A percentile compares a stretch with the other conserved stretches of the same genome.
phyloP scores from a whole-genome alignment of 1,140 invertebrate genomes.

The Leucophenga varia region DNA sequence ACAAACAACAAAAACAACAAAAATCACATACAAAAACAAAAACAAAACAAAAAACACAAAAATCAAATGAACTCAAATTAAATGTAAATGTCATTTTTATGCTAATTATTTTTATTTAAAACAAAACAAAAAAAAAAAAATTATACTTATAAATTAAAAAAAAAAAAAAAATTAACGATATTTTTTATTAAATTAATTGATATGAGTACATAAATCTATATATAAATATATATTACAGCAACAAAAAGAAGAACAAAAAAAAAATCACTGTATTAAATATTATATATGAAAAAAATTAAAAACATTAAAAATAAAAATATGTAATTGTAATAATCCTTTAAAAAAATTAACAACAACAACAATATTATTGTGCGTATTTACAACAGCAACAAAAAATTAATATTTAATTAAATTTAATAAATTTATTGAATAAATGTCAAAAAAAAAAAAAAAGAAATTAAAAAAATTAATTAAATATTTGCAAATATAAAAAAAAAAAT shows the following conservation, averaged over 20 bases:
- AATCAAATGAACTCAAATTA: conserved; percentile 57
- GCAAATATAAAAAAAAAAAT: no score
- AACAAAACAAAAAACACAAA: conserved; percentile 22
- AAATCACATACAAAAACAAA: conserved; percentile 26
- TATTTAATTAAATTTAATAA: conserved; percentile 26
- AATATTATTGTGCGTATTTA: conserved; percentile 5
- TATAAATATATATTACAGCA: conserved; percentile 26
- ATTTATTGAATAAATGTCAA: no score
- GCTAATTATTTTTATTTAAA: conserved; percentile 56
- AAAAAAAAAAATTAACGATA: conserved; percentile 20
- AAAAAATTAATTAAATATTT: no score
- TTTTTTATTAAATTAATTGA: conserved; percentile 46
- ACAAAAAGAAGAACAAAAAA: conserved; percentile 22
- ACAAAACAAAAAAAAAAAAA: conserved; percentile 19
- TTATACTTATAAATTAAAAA: conserved; percentile 4
- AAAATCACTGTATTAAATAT: conserved; percentile 15
- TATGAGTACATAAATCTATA: conserved; percentile 23
- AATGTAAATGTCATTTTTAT: conserved; percentile 57
- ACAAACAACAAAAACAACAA: conserved; percentile 28
- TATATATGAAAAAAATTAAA: conserved; percentile 20
- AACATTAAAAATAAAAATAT: conserved; percentile 25
- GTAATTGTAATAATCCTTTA: no score
- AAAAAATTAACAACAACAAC: conserved; percentile 13
- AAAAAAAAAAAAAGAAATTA: no score
- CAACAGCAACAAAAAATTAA: conserved; percentile 26